Base-by-base conservation (phyloP, 2,113 vertebrate species). In the Montifringilla adamsi region DNA sequence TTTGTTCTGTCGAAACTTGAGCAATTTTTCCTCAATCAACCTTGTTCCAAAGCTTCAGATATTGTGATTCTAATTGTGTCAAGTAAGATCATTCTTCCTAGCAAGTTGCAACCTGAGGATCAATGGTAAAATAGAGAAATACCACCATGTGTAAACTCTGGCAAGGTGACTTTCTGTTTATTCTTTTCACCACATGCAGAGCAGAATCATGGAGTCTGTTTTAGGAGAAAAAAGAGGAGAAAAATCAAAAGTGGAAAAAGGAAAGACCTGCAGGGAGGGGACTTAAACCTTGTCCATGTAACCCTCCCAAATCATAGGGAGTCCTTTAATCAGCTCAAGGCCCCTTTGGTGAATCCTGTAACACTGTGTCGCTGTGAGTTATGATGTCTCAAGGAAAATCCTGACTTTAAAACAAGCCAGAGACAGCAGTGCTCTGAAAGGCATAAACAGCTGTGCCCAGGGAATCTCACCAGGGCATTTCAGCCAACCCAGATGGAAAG, bases 251-350 rank as follows among this genome's bases (percentile, higher is more conserved):
- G 35, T 30, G 46, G 8, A 27, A 31, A 37, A 82, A 53, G 26
- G 39, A 84, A 43, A 70, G 14, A 31, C 2, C 0, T 53, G 22
- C 28, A 49, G 27, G n/a, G 39, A 55, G 10, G 0, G 7, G 5
- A 2, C 7, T 56, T 67, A 43, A 44, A 30, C 35, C 26, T 23
- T 55, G 2, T 21, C 39, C 0, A 0, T 23, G n/a, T 23, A 43
- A 62, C 11, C 14, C 12, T 87, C 3, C 0, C 52, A n/a, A 39
- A 55, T 7, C 22, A 56, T 10, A 24, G 2, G 3, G 18, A 69
- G 26, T n/a, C 46, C 55, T 77, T 89, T 22, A 67, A 37, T 17
- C 35, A 75, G 24, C 41, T 93, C 53, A n/a, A 53, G 44, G 13
- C 7, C 8, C 3, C 37, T 76, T 69, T n/a, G 41, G 62, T 83